Percentiles rank a stretch among this genome's conserved stretches.
phyloP scores from a whole-genome alignment of 2,113 vertebrate genomes.

The Bambusicola thoracicus region DNA sequence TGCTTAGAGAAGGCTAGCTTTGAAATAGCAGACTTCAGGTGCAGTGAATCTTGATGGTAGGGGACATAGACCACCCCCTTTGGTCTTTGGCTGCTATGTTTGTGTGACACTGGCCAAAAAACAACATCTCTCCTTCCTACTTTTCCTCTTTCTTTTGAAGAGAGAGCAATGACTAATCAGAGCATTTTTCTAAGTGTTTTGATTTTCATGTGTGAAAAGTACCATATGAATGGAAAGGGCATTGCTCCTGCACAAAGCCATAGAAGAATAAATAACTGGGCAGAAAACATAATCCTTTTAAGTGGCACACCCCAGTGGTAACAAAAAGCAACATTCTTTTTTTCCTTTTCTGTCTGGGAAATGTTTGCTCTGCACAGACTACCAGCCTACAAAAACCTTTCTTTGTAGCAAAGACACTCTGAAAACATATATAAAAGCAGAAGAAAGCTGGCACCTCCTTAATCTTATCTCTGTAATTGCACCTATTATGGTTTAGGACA shows the following conservation, averaged over 20 bases:
- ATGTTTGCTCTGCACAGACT: neutral
- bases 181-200: neutral
- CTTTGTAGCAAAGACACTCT: neutral
- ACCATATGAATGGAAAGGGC: neutral
- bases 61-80: neutral
- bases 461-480: constrained; percentile 46
- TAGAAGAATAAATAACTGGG: neutral
- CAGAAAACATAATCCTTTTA: constrained; percentile 37
- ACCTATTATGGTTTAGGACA: constrained; percentile 4
- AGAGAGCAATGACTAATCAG: neutral
- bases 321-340: constrained; percentile 9
- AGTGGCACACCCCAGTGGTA: constrained; percentile 64
- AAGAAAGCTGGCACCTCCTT: constrained; percentile 27
- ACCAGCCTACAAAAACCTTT: neutral
- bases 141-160: neutral
- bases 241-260: rapidly evolving
- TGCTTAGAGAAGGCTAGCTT: neutral
- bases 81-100: neutral
- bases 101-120: neutral
- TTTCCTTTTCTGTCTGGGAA: neutral
- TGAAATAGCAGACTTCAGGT: neutral
- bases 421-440: neutral
- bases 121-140: neutral
- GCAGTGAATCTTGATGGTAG: neutral
- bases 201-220: neutral